Conservation (phyloP, 2,888 invertebrate species). For the Gibbula magus region DNA sequence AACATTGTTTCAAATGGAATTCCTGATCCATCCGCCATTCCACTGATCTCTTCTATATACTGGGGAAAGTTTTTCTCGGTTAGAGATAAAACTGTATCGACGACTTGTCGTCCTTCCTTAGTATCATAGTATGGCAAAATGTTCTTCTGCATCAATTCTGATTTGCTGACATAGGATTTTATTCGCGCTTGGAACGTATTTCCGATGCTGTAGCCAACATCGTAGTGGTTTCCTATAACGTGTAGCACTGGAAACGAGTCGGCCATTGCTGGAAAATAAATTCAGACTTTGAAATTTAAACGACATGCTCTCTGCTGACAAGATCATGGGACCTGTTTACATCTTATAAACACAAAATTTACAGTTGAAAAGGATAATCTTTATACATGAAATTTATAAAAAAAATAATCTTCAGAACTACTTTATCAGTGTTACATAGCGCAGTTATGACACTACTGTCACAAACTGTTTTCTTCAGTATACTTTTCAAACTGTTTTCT, state of each 20-base stretch:
- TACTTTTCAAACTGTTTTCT: too few species aligned
- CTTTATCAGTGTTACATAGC: too few species aligned
- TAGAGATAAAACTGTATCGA: not conserved
- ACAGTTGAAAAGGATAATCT: too few species aligned
- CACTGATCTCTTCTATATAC: conserved; percentile 27
- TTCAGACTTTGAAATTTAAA: too few species aligned
- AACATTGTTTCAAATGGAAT: conserved; percentile 30
- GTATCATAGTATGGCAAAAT: conserved; percentile 29
- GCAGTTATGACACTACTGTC: too few species aligned
- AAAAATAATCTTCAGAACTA: too few species aligned
- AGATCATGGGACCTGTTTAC: too few species aligned
- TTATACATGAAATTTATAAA: too few species aligned
- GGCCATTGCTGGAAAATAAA: not conserved
- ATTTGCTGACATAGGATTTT: not conserved
- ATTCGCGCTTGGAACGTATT: conserved; percentile 20
- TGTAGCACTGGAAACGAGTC: conserved; percentile 18
- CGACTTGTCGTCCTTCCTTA: conserved; percentile 22
- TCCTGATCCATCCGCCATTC: conserved; percentile 28
- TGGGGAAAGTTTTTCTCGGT: conserved; percentile 26
- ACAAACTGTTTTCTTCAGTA: too few species aligned
- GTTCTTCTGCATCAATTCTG: not conserved
- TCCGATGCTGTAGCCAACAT: conserved; percentile 30
- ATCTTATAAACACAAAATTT: too few species aligned
- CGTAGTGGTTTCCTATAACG: conserved; percentile 30
- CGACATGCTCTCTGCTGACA: too few species aligned